phyloP scores from a whole-genome alignment of 2,888 invertebrate genomes.

The Linnaemya vulpina region DNA sequence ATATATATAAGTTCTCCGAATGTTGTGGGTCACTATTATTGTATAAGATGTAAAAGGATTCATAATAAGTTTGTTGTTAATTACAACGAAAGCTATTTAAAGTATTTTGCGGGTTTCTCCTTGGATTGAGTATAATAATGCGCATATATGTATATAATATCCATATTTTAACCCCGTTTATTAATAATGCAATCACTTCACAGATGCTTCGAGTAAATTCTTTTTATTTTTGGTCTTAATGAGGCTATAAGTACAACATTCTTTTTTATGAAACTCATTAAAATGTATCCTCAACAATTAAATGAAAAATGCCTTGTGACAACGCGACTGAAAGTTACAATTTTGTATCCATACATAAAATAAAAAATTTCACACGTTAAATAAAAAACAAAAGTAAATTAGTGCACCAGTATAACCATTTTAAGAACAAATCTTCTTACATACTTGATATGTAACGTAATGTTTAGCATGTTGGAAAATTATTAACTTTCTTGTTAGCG shows the following conservation, averaged over 20 bases:
- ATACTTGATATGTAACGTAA: constrained; percentile 58
- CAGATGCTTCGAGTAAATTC: constrained; percentile 11
- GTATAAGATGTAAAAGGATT: no score
- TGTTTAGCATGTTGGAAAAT: constrained; percentile 53
- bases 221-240: constrained; percentile 42
- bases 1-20: no score
- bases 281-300: constrained; percentile 38
- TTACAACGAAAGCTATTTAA: no score
- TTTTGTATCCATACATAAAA: constrained; percentile 27
- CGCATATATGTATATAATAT: background rate
- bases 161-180: background rate
- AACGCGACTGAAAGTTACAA: constrained; percentile 40
- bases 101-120: no score
- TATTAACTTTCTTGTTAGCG: constrained; percentile 40
- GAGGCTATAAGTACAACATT: constrained; percentile 48
- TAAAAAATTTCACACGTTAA: background rate
- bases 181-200: background rate
- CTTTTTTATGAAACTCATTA: constrained; percentile 51
- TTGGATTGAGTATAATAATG: no score
- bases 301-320: constrained; percentile 47
- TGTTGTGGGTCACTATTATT: no score
- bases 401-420: constrained; percentile 55
- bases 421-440: constrained; percentile 33
- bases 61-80: no score
- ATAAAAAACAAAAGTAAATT: constrained; percentile 44